Evolutionary conservation across 2,797 vertebrate species (phyloP).

Genomic region (Crocidura indochinensis): DNA sequence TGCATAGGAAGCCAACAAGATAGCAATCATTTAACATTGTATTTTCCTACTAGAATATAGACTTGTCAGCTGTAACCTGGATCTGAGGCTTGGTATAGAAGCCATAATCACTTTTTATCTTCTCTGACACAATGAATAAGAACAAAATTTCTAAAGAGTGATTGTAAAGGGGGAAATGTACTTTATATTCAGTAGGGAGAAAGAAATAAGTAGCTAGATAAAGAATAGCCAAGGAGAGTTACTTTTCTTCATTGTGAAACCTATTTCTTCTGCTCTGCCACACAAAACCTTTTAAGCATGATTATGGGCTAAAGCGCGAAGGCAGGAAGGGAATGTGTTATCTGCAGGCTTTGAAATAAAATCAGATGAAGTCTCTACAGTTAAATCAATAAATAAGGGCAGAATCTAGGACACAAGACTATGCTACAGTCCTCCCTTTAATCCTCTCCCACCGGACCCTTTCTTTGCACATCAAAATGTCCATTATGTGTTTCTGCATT

Average conservation of each 20-base stretch:
- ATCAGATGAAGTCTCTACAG: not conserved
- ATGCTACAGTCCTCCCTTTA: not conserved
- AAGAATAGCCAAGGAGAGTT: conserved; percentile 40
- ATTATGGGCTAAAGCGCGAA: not conserved
- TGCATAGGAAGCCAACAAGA: conserved; percentile 45
- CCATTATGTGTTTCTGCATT: not conserved
- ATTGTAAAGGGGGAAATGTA: conserved; percentile 62
- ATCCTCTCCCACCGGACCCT: not conserved
- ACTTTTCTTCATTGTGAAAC: conserved; percentile 48
- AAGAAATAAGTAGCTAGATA: not conserved
- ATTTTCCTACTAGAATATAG: conserved; percentile 39
- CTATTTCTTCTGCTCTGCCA: not conserved
- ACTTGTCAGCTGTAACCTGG: conserved; percentile 36
- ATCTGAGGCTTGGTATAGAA: conserved; percentile 3
- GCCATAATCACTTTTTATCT: conserved; percentile 60
- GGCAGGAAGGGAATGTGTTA: not conserved
- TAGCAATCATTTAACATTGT: conserved; percentile 54
- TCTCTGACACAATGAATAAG: conserved; percentile 57
- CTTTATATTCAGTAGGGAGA: conserved; percentile 50
- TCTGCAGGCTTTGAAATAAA: not conserved
- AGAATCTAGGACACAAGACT: not conserved
- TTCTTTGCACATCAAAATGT: not conserved
- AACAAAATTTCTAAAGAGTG: conserved; percentile 56
- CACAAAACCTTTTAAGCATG: not conserved
- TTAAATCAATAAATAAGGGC: conserved; percentile 1